Percentiles rank a stretch among this genome's conserved stretches.
Conservation (phyloP, 2,797 vertebrate genomes). For the Falco novaeseelandiae region DNA sequence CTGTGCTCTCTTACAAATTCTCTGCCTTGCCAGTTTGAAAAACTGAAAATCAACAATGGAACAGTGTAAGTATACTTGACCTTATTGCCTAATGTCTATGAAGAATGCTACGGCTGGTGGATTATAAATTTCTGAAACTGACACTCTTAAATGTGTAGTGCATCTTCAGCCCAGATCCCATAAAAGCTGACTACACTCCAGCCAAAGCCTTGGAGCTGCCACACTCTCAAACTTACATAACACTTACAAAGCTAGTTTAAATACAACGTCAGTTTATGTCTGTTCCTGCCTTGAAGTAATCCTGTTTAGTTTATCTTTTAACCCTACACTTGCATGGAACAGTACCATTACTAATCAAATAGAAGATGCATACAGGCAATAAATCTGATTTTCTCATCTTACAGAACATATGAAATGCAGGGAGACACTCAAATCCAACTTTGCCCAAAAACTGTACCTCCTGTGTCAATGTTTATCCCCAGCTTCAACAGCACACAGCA, state of each 20-base stretch:
- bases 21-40: constrained; percentile 74
- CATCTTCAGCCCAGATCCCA: constrained; percentile 52
- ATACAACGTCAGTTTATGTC: constrained; percentile 72
- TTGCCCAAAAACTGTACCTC: neutral
- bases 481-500: neutral
- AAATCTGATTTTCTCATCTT: constrained; percentile 33
- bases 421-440: neutral
- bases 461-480: neutral
- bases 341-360: constrained; percentile 48
- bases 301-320: constrained; percentile 69
- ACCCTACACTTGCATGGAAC: constrained; percentile 52
- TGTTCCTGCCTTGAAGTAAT: constrained; percentile 58
- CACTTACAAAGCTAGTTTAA: constrained; percentile 73
- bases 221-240: constrained; percentile 66
- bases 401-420: neutral
- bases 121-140: constrained; percentile 80
- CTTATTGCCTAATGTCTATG: constrained; percentile 78
- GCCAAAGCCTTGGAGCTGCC: constrained; percentile 37
- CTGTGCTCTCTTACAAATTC: constrained; percentile 69
- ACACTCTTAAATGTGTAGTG: constrained; percentile 60
- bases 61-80: constrained; percentile 75
- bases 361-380: constrained; percentile 17
- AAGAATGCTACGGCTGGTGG: constrained; percentile 45
- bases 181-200: constrained; percentile 71
- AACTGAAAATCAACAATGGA: constrained; percentile 84